Evolutionary conservation across 2,888 invertebrate species (phyloP).

Genomic region (Cheilosia variabilis): DNA sequence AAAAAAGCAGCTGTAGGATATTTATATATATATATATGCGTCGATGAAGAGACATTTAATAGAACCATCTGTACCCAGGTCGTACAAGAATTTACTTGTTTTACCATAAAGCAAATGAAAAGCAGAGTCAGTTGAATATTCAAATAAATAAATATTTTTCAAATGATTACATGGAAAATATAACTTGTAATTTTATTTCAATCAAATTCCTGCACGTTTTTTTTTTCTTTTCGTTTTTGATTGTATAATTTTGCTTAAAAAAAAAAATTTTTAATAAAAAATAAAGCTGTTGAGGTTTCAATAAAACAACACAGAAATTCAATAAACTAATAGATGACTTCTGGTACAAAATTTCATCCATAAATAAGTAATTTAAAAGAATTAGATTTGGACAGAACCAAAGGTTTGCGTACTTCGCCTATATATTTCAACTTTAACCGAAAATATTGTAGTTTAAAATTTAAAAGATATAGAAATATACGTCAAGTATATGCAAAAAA

Average conservation of each 20-base stretch:
- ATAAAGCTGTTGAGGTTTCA: not conserved
- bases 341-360: too few species aligned
- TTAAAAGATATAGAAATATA: too few species aligned
- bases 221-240: not conserved
- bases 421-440: too few species aligned
- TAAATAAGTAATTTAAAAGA: too few species aligned
- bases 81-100: conserved; percentile 12
- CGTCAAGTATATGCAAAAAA: too few species aligned
- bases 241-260: not conserved
- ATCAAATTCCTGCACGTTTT: not conserved
- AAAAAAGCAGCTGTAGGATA: conserved; percentile 23
- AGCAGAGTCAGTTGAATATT: conserved; percentile 33
- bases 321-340: too few species aligned
- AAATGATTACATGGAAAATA: not conserved
- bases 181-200: not conserved
- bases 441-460: too few species aligned
- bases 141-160: conserved; percentile 1
- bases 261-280: too few species aligned
- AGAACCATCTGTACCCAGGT: conserved; percentile 30
- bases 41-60: conserved; percentile 6
- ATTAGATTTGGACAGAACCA: too few species aligned
- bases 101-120: conserved; percentile 24
- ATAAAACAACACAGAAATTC: not conserved
- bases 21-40: not conserved
- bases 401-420: too few species aligned